Conservation (phyloP, 2,888 invertebrate genomes). For the Drosophila hamatofila region DNA sequence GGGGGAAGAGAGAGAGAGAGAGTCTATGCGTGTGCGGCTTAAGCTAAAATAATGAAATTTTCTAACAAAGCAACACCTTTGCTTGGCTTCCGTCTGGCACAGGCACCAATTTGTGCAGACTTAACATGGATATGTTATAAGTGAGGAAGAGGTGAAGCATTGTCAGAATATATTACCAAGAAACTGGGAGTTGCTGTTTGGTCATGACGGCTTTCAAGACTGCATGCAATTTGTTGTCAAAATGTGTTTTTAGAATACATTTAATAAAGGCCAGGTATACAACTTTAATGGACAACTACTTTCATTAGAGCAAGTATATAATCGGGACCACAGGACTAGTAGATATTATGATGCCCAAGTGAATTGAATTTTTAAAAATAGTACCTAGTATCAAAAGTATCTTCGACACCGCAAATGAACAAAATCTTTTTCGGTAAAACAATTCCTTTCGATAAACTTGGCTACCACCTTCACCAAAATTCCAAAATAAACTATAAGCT, state of each 20-base stretch:
- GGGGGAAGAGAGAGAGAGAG: neutral
- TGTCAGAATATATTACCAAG: conserved; percentile 15
- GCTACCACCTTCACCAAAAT: too few relatives aligned
- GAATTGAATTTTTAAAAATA: too few relatives aligned
- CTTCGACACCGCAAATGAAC: too few relatives aligned
- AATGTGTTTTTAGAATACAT: neutral
- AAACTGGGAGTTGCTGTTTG: conserved; percentile 31
- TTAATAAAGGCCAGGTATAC: neutral
- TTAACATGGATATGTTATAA: conserved; percentile 28
- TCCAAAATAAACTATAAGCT: too few relatives aligned
- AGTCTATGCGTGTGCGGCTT: conserved; percentile 51
- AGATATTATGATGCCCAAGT: neutral
- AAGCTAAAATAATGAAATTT: conserved; percentile 80
- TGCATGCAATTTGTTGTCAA: conserved; percentile 26
- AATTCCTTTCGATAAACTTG: too few relatives aligned
- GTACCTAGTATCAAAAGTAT: too few relatives aligned
- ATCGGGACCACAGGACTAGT: neutral
- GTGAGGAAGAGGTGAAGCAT: conserved; percentile 21
- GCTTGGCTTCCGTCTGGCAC: conserved; percentile 59
- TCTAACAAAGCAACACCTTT: conserved; percentile 78
- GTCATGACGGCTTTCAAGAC: conserved; percentile 22
- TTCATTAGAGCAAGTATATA: neutral
- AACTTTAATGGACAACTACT: neutral
- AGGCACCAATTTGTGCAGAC: conserved; percentile 70
- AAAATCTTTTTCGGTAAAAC: too few relatives aligned